Percentiles rank a stretch among this genome's conserved stretches.
Conservation (phyloP, 2,888 invertebrate genomes). For the Lycocerus yunnanus region DNA sequence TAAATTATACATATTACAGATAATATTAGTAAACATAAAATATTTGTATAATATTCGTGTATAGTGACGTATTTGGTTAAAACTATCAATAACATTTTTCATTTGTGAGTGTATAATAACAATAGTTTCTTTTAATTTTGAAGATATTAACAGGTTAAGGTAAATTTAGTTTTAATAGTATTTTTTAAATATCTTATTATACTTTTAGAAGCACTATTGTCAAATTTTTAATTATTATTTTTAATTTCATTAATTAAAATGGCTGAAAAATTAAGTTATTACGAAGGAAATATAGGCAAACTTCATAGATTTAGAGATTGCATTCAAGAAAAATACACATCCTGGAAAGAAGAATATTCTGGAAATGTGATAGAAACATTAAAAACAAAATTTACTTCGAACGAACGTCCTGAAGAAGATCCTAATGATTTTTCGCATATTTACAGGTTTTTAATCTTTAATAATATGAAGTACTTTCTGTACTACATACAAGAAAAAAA, state of each 20-base stretch:
- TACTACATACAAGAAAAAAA: too few relatives aligned
- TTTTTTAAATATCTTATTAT: background rate
- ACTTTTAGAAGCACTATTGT: background rate
- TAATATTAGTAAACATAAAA: too few relatives aligned
- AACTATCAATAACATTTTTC: background rate
- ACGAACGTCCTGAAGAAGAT: constrained; percentile 47
- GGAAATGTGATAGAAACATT: constrained; percentile 60
- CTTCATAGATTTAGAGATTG: constrained; percentile 70
- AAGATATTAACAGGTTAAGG: background rate
- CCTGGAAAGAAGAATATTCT: constrained; percentile 66
- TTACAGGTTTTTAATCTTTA: constrained; percentile 72
- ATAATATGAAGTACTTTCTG: too few relatives aligned
- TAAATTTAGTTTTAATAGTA: background rate
- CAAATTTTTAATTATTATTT: background rate
- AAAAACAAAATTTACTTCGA: constrained; percentile 52
- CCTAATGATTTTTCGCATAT: constrained; percentile 67
- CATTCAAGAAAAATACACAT: constrained; percentile 65
- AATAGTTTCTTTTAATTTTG: background rate
- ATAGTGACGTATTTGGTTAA: background rate
- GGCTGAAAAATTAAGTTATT: constrained; percentile 81
- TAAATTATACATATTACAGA: too few relatives aligned
- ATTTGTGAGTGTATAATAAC: background rate
- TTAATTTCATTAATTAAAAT: constrained; percentile 52
- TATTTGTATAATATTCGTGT: too few relatives aligned
- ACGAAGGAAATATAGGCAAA: constrained; percentile 75